Evolutionary conservation across 2,113 vertebrate species (phyloP), one percentile per base, ranked within the genome.

Genomic region (Rhabdomys dilectus): DNA sequence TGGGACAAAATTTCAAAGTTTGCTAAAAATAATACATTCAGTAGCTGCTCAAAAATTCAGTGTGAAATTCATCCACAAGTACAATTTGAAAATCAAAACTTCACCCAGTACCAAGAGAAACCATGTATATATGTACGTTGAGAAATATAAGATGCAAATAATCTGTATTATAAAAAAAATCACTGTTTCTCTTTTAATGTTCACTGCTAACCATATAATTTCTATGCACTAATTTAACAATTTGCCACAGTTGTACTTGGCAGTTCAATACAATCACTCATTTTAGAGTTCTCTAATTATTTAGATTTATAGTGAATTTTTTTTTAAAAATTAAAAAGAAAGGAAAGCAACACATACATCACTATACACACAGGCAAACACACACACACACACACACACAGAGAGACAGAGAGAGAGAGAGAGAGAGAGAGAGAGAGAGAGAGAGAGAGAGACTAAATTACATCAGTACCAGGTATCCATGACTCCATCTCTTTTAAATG

Each of bases 11-110:
- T 89, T 96, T 96, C 77, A 92, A 94, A 58, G 29, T 80, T 29
- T 53, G 24, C 45, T 95, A 93, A 96, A 95, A 94, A 94, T 97
- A 96, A 68, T 76, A 87, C 91, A 89, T 95, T n/a, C 51, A 78
- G 24, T 93, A 48, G 12, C 39, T 80, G 16, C 12, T 93, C 42
- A 51, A 94, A 89, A 94, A 72, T 92, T 94, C 72, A 87, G 29
- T 95, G 76, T 91, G 85, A 96, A 95, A 93, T 78, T 91, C 68
- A 87, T 80, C 70, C 21, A 5, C n/a, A 90, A 90, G 85, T 42
- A 19, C n/a, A 64, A 84, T 95, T 97, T 97, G 34, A 82, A 76
- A 87, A 93, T 92, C 45, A 89, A 93, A 78, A 82, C 81, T 81
- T 72, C 17, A 75, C 53, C 42, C 42, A 89, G 53, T 7, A 73